phyloP scores from a whole-genome alignment of 2,888 invertebrate species.

The Bibio marci region DNA sequence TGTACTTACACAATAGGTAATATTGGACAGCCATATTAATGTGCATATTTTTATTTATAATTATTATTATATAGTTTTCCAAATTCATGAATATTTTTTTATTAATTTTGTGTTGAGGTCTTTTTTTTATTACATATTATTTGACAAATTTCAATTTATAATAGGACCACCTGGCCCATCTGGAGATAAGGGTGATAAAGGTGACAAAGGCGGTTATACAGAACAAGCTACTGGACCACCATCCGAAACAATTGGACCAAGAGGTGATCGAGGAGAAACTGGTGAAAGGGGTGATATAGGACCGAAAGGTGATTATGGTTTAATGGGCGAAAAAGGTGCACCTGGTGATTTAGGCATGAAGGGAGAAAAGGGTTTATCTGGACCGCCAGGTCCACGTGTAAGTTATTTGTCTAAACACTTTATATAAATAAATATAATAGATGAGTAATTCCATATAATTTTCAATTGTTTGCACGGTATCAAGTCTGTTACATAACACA shows the following conservation, averaged over 20 bases:
- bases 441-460: too few relatives aligned
- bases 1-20: conserved; percentile 33
- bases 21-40: too few relatives aligned
- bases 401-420: conserved; percentile 16
- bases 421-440: neutral
- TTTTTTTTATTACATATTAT: conserved; percentile 6
- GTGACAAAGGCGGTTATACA: conserved; percentile 34
- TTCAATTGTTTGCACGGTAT: too few relatives aligned
- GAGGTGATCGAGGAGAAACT: conserved; percentile 33
- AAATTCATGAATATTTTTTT: too few relatives aligned
- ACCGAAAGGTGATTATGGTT: conserved; percentile 40
- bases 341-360: conserved; percentile 46
- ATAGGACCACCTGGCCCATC: conserved; percentile 40
- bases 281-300: conserved; percentile 46
- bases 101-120: too few relatives aligned
- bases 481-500: too few relatives aligned
- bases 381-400: conserved; percentile 67
- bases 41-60: too few relatives aligned
- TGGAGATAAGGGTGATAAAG: conserved; percentile 53
- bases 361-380: conserved; percentile 80
- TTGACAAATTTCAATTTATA: neutral
- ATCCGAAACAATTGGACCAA: conserved; percentile 7
- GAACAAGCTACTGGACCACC: conserved; percentile 7
- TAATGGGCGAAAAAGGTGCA: conserved; percentile 52
- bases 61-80: too few relatives aligned